These are phyloP conservation scores for Montipora foliosa DNA, from an alignment of 64 coral and sea anemone species.

Conservation along the genomic window DNA sequence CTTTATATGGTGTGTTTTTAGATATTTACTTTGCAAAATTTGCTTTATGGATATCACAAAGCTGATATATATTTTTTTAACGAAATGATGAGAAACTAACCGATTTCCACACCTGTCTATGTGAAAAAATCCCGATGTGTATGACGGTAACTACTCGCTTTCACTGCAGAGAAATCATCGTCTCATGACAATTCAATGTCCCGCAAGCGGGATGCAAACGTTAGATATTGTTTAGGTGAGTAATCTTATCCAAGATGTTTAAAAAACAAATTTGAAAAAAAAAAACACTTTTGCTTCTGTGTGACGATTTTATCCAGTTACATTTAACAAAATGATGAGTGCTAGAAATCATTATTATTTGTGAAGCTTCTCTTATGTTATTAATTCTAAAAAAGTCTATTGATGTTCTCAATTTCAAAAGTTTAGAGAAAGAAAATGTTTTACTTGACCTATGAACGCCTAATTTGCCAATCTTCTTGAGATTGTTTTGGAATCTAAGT, in stretches of 20 bases:
- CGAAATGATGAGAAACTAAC: constrained; percentile 2
- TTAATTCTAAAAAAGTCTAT: too few species aligned
- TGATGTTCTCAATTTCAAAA: too few species aligned
- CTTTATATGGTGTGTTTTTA: background rate
- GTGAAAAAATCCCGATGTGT: background rate
- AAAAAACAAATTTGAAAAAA: background rate
- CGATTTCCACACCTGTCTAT: background rate
- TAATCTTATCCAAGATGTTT: background rate
- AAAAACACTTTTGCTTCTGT: background rate
- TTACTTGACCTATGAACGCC: background rate
- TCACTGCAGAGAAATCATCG: background rate
- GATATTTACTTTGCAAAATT: background rate
- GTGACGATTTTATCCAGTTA: background rate
- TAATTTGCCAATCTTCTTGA: too few species aligned
- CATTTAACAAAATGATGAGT: too few species aligned
- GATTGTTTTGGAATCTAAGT: too few species aligned
- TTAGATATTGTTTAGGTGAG: background rate
- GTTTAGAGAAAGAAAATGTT: too few species aligned
- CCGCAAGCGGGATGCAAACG: background rate
- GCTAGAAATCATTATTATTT: too few species aligned
- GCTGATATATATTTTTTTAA: background rate
- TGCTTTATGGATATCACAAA: background rate
- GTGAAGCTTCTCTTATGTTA: too few species aligned
- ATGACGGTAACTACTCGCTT: background rate
- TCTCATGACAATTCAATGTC: background rate